Conservation (phyloP, 2,797 vertebrate species). For the Miichthys miiuy region DNA sequence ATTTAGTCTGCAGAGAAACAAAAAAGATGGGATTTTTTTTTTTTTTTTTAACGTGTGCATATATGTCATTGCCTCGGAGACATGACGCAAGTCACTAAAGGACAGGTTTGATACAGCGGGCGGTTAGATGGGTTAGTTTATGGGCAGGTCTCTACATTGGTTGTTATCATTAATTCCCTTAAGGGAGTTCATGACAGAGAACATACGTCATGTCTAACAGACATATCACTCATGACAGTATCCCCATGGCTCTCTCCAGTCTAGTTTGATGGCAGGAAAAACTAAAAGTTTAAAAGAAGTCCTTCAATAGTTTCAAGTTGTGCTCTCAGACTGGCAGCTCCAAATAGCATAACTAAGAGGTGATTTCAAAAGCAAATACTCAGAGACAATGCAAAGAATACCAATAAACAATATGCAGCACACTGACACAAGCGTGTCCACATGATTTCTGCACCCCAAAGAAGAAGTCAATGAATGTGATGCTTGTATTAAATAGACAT, state of each 20-base stretch:
- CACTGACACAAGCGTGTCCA: neutral
- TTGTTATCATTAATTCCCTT: constrained; percentile 6
- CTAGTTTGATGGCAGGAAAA: neutral
- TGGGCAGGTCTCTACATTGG: neutral
- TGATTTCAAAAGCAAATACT: neutral
- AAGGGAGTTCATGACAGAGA: constrained; percentile 2
- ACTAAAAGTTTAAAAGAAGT: neutral
- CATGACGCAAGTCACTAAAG: neutral
- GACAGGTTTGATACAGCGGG: neutral
- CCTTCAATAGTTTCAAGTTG: neutral
- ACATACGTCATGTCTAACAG: constrained; percentile 27
- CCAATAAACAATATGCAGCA: neutral
- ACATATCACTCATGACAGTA: constrained; percentile 29
- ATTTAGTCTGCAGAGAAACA: neutral
- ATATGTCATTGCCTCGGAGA: neutral
- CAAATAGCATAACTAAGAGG: neutral
- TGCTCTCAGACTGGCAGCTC: neutral
- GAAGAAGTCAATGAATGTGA: neutral
- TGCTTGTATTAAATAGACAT: neutral
- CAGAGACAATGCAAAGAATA: neutral
- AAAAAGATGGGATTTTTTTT: neutral
- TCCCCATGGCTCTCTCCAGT: neutral
- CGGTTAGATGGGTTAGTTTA: neutral
- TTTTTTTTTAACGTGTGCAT: neutral
- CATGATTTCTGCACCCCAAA: neutral